Conservation (phyloP, 2,113 vertebrate species). For the Dasyornis broadbenti region DNA sequence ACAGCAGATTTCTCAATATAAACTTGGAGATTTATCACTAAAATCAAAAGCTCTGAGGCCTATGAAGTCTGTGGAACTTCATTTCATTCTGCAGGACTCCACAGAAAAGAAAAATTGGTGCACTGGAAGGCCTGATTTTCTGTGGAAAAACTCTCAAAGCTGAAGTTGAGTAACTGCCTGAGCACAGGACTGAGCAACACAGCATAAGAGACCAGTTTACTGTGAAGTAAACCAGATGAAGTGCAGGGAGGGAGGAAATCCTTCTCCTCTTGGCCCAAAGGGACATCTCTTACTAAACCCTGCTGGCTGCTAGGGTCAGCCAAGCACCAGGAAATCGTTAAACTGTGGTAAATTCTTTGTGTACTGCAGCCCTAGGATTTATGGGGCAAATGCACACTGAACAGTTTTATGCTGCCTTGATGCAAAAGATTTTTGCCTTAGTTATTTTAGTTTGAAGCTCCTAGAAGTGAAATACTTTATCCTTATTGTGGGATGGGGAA, state of each 20-base stretch:
- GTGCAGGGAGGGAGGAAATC: not conserved
- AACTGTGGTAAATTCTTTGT: not conserved
- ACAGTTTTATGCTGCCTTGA: not conserved
- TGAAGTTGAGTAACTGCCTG: not conserved
- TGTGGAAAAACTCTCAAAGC: not conserved
- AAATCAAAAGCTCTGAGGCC: not conserved
- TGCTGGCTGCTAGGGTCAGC: not conserved
- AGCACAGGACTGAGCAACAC: not conserved
- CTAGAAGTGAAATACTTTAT: not conserved
- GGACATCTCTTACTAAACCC: not conserved
- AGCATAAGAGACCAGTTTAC: not conserved
- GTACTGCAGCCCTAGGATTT: not conserved
- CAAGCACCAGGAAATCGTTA: not conserved
- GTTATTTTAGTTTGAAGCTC: not conserved
- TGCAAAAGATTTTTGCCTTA: not conserved
- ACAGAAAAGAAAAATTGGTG: not conserved
- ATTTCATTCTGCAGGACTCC: not conserved
- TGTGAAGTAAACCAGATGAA: accelerated
- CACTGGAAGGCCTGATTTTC: not conserved
- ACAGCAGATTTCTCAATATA: not conserved
- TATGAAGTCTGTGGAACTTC: not conserved
- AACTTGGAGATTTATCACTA: not conserved
- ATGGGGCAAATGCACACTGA: not conserved
- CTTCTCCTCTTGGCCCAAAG: not conserved
- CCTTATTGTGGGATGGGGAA: not conserved